Base-by-base conservation (phyloP, 2,113 vertebrate genomes). In the Bufo gargarizans region DNA sequence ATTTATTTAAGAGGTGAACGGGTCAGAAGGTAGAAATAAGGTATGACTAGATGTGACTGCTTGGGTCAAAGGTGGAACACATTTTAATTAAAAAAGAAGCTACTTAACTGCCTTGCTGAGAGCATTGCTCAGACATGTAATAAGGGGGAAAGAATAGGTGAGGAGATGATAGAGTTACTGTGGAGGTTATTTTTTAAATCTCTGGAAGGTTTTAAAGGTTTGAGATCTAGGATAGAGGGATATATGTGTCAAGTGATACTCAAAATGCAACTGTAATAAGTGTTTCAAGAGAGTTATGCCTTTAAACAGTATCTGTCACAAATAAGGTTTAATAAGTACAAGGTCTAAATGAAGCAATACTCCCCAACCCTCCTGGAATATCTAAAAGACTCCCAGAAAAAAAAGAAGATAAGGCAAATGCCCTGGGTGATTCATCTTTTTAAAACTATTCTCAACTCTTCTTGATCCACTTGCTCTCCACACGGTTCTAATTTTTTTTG, bases 61-160 rank as follows among this genome's bases (percentile, higher is more conserved):
- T 77, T 5, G 58, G 69, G 87, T 83, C 87, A 83, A 61, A 88
- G 67, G 72, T 72, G n/a, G 71, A 67, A 50, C 13, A 47, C 63
- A 59, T 19, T 33, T 87, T 81, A 47, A 87, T 81, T 87, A 71
- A 58, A 79, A 61, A 82, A 87, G 86, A 86, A 63, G 63, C 61
- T 80, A 56, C 63, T 80, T 87, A 19, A 43, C 2, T 55, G 19
- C 20, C 76, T 49, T 50, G 20, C 58, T 63, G 19, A 50, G 45
- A 67, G 8, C 19, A 65, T 82, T 43, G 22, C 61, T 81, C 22
- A 20, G 61, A 69, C 49, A 83, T 69, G 47, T 20, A 53, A 83
- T 1, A 45, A 3, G 7, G 19, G 50, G 16, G 10, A 14, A 50
- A 50, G 71, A 74, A 47, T 16, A 5, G 7, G 16, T 0, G 45